Base-by-base conservation (phyloP, 2,113 vertebrate species). In the Seriola aureovittata region DNA sequence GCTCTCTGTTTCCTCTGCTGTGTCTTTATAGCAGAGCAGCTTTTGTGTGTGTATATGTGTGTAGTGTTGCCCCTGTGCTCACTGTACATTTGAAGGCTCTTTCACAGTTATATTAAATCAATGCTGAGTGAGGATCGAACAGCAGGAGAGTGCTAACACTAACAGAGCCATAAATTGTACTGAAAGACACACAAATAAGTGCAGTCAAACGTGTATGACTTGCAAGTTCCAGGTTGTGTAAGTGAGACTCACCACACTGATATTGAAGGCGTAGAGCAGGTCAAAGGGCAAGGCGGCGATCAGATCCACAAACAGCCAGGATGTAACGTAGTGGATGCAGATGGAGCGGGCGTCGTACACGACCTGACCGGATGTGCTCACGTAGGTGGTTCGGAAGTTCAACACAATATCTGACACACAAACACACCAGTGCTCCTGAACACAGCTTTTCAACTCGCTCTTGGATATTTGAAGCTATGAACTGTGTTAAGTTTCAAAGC, bases 241-340 rank as follows among this genome's bases (percentile, higher is more conserved):
- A 29, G 34, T 23, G 16, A n/a, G 8, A 82, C 96, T 94, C 71
- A 96, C 96, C 95, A 96, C 96, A 34, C 95, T 96, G 91, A 96
- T 94, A 48, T 96, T 96, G 89, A 96, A 96, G 83, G 96, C 96
- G 12, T 96, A 96, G 77, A 96, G 95, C 17, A 96, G 92, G 89
- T 96, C 96, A 71, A 96, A 96, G 78, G 96, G 96, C 86, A 96
- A 80, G 0, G 96, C 96, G 13, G 96, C 96, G 6, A 96, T 95
- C 84, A 96, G 94, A 73, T 96, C 96, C 86, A 96, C 96, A 73
- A 95, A 96, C 57, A 96, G 93, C 96, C 96, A 96, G 54, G 96
- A 96, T 4, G 96, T 96, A 88, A 94, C 95, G 32, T 96, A 96
- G 87, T 96, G 96, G 23, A 96, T 90, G 76, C 95, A 96, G 84